Base-by-base conservation (phyloP, 2,888 invertebrate genomes). In the Seira ritae region DNA sequence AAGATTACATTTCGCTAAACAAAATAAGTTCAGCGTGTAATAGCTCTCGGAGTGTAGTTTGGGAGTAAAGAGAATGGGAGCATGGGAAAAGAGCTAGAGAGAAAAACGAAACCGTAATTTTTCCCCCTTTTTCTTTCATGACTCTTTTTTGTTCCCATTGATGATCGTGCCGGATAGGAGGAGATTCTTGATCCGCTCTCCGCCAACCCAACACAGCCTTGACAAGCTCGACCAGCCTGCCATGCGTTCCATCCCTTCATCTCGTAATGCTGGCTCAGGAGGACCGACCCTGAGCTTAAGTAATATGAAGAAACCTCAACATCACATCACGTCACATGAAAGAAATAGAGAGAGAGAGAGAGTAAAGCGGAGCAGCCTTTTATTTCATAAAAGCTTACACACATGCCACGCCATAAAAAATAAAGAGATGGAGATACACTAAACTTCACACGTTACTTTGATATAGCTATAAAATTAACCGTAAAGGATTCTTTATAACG, bases 91-190 rank as follows among this genome's bases (percentile, higher is more conserved):
- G n/a, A 70, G 46, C 23, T 20, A 68, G 31, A 70, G 46, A 19
- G 23, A 69, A 72, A 22, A 86, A 77, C 76, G 85, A 84, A 87
- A 85, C 84, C 83, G 82, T 87, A 88, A 87, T 87, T 86, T 86
- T 85, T 85, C 82, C 80, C 65, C 80, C 84, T 84, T 84, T 87
- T 86, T 86, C 85, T 87, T 85, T 85, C 84, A 67, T 81, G 81
- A 76, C 84, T 84, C 77, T 84, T 88, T 88, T 88, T 89, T 88
- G 87, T 89, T 88, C 88, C 88, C 89, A 88, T 89, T 88, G 89
- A 87, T 87, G 86, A 87, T 86, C 87, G 87, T 86, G 87, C 79
- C 78, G 88, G 87, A 89, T 89, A 87, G 89, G 89, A 88, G 89
- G 89, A 89, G 89, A 89, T 87, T 89, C 86, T 84, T 84, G 87